Evolutionary conservation across 2,797 vertebrate species (phyloP), one percentile per base, ranked within the genome.

Genomic region (Rhinophrynus dorsalis): DNA sequence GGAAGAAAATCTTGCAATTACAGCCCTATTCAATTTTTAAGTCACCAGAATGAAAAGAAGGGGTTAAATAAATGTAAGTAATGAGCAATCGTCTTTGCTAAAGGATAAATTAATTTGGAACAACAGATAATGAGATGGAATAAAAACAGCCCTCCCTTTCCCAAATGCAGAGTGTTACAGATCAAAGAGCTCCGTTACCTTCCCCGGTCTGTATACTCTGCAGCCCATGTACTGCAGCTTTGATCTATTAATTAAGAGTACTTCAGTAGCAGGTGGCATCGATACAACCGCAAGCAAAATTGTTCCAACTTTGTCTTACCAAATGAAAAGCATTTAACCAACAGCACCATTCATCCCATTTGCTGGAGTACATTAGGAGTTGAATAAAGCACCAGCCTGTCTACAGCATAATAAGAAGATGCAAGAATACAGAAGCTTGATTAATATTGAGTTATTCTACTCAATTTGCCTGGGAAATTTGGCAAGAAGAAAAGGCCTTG

Each of bases 231-330:
- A 78, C 67, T 38, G 7, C 11, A 26, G 76, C 84, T 90, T 93
- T 90, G 88, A 90, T 90, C 86, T 82, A 79, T 76, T 85, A 90
- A 86, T 85, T 86, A 91, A 90, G 87, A 90, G 81, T 83, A 86
- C 63, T 87, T 80, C 76, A 85, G 75, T 80, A 88, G 86, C 88
- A 90, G 88, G 86, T 86, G 88, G 81, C 81, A 90, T 80, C 83
- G 82, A 90, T 86, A 82, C 86, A 82, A 71, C 80, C 68, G 29
- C 83, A 81, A 84, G 84, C 83, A 82, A 81, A 83, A 80, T 65
- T 66, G 79, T 77, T 80, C 81, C 37, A 51, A 67, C 61, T 66
- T 67, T 58, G 18, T 63, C 59, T 42, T 76, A 42, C 37, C 67
- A 56, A 74, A 74, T 20, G 21, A 38, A 71, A 73, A 77, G 47